Conservation (phyloP, 2,113 vertebrate genomes). For the Otis tarda region DNA sequence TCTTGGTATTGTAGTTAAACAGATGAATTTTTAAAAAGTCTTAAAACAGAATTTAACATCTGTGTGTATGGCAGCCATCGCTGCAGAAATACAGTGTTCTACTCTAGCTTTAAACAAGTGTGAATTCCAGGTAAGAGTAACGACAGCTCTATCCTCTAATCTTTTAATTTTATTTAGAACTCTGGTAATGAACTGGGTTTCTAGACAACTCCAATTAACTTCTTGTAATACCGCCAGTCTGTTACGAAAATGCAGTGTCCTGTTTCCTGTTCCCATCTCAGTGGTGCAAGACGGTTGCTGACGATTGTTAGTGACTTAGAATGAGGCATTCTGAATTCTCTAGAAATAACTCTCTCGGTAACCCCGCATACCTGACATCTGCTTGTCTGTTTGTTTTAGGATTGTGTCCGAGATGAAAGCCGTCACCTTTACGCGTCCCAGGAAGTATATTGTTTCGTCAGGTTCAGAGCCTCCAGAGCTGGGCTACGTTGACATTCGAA, state of each 20-base stretch:
- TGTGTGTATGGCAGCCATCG: background rate
- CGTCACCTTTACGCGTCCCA: conserved; percentile 84
- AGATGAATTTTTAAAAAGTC: background rate
- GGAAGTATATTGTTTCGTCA: conserved; percentile 88
- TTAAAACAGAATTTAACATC: background rate
- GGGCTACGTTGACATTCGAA: conserved; percentile 89
- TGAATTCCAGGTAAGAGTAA: background rate
- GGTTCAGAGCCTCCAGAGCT: conserved; percentile 81
- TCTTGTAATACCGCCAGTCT: accelerated
- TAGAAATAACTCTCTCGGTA: background rate
- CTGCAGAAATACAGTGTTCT: background rate
- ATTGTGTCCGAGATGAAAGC: conserved; percentile 82
- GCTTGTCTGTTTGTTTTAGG: conserved; percentile 66
- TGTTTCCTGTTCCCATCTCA: background rate
- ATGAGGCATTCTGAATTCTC: background rate
- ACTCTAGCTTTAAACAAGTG: background rate
- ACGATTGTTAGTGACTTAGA: background rate
- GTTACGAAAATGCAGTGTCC: background rate
- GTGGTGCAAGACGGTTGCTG: background rate
- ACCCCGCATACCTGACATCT: background rate
- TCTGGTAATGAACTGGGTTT: background rate
- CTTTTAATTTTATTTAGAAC: background rate
- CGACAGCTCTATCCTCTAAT: background rate
- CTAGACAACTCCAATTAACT: background rate
- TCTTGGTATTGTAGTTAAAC: background rate